These are phyloP conservation scores for Pitta sordida DNA, from an alignment of 2,113 vertebrate species.

Conservation along the genomic window DNA sequence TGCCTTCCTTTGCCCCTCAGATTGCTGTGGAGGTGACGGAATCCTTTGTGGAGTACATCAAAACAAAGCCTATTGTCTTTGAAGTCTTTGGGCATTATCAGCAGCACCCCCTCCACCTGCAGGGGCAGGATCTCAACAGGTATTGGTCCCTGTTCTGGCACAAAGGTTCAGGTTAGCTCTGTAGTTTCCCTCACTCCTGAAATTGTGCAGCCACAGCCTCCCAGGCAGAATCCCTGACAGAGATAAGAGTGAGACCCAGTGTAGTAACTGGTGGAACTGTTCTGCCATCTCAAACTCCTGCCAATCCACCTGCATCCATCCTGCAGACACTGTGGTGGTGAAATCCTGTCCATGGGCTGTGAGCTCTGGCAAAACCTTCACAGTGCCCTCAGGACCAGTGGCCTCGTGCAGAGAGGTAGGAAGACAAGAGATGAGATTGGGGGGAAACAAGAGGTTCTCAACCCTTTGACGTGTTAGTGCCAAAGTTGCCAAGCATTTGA, in stretches of 20 bases:
- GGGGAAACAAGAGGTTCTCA: neutral
- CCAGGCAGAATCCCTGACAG: neutral
- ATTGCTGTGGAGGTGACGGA: conserved; percentile 95
- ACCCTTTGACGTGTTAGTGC: neutral
- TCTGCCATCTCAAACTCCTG: neutral
- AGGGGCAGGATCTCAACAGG: conserved; percentile 91
- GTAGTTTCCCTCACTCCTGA: neutral
- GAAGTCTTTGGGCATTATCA: conserved; percentile 98
- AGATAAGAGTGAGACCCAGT: neutral
- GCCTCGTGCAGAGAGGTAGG: too few species aligned
- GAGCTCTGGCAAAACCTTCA: neutral
- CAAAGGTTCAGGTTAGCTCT: neutral
- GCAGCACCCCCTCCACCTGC: conserved; percentile 88
- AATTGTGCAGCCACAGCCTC: neutral
- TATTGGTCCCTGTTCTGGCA: conserved; percentile 32
- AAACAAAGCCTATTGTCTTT: conserved; percentile 94
- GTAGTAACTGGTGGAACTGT: neutral
- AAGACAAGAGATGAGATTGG: neutral
- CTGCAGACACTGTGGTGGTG: neutral
- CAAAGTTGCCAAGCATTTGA: neutral
- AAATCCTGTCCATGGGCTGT: neutral
- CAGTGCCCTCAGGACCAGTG: neutral
- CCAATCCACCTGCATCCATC: neutral
- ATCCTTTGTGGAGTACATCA: conserved; percentile 96
- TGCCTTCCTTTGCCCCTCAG: conserved; percentile 69